phyloP scores from a whole-genome alignment of 2,113 vertebrate genomes.

The Mormyrus iriodes region DNA sequence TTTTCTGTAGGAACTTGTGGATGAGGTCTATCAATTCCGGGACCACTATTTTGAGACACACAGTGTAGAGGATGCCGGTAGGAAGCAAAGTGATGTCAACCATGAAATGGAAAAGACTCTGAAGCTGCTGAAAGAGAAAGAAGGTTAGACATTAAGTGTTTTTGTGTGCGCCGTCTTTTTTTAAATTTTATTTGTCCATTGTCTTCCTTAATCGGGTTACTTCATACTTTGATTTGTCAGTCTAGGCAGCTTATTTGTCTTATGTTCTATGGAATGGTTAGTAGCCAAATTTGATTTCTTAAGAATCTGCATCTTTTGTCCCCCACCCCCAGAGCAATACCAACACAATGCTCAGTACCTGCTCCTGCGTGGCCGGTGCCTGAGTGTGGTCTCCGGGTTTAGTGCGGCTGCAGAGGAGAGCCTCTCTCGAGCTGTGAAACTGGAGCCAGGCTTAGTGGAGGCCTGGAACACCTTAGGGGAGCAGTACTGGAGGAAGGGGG shows the following conservation, averaged over 20 bases:
- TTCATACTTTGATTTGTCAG: neutral
- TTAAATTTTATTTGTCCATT: neutral
- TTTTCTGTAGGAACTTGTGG: slow-evolving; percentile 67
- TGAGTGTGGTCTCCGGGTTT: slow-evolving; percentile 69
- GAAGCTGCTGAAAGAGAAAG: slow-evolving; percentile 63
- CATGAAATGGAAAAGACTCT: slow-evolving; percentile 65
- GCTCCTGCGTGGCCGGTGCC: slow-evolving; percentile 72
- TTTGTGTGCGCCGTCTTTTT: neutral
- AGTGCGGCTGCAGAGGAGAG: slow-evolving; percentile 67
- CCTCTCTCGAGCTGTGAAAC: slow-evolving; percentile 78
- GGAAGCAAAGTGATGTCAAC: slow-evolving; percentile 67
- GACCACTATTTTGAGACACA: slow-evolving; percentile 80
- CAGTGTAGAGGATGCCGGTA: slow-evolving; percentile 66
- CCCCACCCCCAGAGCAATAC: slow-evolving; percentile 50
- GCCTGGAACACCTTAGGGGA: slow-evolving; percentile 86
- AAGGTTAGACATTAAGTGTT: slow-evolving; percentile 49
- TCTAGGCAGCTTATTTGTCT: neutral
- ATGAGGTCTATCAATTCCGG: slow-evolving; percentile 72
- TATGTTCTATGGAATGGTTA: neutral
- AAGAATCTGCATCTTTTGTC: neutral
- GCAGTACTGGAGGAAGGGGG: slow-evolving; percentile 87
- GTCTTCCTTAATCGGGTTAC: neutral
- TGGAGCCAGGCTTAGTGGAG: slow-evolving; percentile 76
- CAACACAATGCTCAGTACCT: slow-evolving; percentile 65
- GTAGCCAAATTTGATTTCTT: neutral